Evolutionary conservation across 2,797 vertebrate genomes (phyloP).

Genomic region (Gymnocypris eckloni): DNA sequence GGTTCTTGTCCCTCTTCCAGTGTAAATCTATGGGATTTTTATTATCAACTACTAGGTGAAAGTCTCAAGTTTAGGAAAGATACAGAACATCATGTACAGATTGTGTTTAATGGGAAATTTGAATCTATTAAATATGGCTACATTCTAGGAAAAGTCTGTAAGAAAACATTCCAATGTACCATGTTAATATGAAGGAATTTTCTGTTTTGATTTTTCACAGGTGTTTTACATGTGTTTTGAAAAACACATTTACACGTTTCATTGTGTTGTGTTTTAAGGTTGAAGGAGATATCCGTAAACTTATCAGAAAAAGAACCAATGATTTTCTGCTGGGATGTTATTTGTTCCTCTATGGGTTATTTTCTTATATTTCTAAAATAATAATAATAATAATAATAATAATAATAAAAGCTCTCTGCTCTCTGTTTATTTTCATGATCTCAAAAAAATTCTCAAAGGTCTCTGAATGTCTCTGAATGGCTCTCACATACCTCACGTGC

Average conservation of each 20-base stretch:
- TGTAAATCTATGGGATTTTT: not conserved
- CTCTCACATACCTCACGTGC: slow-evolving; percentile 6
- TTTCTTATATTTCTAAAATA: not conserved
- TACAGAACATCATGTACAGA: not conserved
- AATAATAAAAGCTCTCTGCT: not conserved
- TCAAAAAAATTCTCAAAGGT: not conserved
- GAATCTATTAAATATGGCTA: not conserved
- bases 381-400: not conserved
- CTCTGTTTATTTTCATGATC: not conserved
- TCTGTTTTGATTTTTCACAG: not conserved
- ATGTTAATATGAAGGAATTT: not conserved
- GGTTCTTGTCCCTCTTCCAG: too few relatives aligned
- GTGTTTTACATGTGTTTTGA: not conserved
- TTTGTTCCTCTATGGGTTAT: not conserved
- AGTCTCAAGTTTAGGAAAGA: not conserved
- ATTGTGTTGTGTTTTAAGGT: not conserved
- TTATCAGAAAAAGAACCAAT: too few relatives aligned
- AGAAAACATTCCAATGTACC: not conserved
- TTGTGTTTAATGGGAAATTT: not conserved
- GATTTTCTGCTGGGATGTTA: not conserved
- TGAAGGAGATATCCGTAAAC: too few relatives aligned
- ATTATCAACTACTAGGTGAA: not conserved
- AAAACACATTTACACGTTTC: not conserved
- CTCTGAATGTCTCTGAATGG: slow-evolving; percentile 1
- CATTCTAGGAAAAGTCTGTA: not conserved